Evolutionary conservation across 1,140 invertebrate species (phyloP), one percentile per base, ranked within the genome.

Genomic region (Micrasema minimum): DNA sequence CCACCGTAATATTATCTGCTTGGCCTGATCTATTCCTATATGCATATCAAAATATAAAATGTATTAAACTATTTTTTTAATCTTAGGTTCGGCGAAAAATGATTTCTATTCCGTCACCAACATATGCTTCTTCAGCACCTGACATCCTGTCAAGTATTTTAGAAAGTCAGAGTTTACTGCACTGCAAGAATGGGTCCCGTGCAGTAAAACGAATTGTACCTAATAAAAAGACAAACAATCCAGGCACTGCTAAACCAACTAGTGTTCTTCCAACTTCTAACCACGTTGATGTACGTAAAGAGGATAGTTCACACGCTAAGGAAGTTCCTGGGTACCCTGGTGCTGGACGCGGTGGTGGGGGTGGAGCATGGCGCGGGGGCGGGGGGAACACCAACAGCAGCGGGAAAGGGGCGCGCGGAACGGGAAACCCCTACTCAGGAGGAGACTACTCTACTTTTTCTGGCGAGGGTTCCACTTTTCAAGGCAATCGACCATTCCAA

Each of bases 141-240:
- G 90, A 93, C 80, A 75, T 96, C 0, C 78, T 96, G 0, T 89
- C 88, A 9, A 89, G 84, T 71, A 95, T 96, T 69, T 83, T 96
- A 74, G 86, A 88, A 57, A 87, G 87, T 69, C 93, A 95, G 80
- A 87, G 89, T 66, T 80, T 90, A n/a, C 88, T 93, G 78, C 89
- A 92, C 77, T 89, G 90, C 0, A 90, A 87, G 62, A 87, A 88
- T 66, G 79, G 85, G 9, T 80, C 88, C 10, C 80, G 92, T 2
- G 87, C 37, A 14, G 26, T 23, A 6, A 55, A 22, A 38, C 11
- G 2, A 20, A 31, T 4, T 7, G 35, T 14, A 20, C 10, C n/a
- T 14, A 4, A 37, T 11, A 46, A 9, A 37, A 22, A 50, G 20
- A 48, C 18, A 46, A 6, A 20, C 12, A 57, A 37, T 38, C 48